These are phyloP conservation scores for Drosophila neocordata DNA, from an alignment of 1,140 invertebrate genomes.

Conservation along the genomic window DNA sequence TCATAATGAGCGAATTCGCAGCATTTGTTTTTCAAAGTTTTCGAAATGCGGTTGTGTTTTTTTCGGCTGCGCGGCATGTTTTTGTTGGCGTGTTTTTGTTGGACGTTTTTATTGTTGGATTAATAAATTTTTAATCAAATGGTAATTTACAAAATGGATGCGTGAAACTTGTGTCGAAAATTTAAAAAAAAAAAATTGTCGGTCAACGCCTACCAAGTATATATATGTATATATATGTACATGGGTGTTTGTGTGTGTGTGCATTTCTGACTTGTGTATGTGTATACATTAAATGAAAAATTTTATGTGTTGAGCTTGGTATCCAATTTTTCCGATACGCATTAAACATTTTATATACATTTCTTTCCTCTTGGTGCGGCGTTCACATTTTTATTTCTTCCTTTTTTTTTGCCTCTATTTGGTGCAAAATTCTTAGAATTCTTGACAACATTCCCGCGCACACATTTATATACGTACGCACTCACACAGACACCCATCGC, in stretches of 20 bases:
- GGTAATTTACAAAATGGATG: constrained; percentile 34
- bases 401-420: constrained; percentile 28
- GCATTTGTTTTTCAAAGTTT: constrained; percentile 53
- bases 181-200: not conserved
- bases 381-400: constrained; percentile 24
- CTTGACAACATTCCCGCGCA: constrained; percentile 78
- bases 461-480: constrained; percentile 37
- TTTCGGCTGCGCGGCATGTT: constrained; percentile 32
- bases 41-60: constrained; percentile 70
- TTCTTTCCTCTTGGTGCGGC: constrained; percentile 6
- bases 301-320: not conserved
- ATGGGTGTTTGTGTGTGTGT: constrained; percentile 14
- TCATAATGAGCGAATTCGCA: constrained; percentile 29
- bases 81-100: constrained; percentile 46
- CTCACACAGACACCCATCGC: not conserved
- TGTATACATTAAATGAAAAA: not conserved
- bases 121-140: constrained; percentile 32
- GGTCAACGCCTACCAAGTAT: constrained; percentile 15
- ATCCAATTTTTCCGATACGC: not conserved
- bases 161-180: not conserved
- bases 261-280: constrained; percentile 11
- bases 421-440: constrained; percentile 77
- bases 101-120: constrained; percentile 32
- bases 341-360: constrained; percentile 9
- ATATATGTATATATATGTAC: constrained; percentile 9